Conservation (phyloP, 2,888 invertebrate genomes). For the Quadroppia sp. region DNA sequence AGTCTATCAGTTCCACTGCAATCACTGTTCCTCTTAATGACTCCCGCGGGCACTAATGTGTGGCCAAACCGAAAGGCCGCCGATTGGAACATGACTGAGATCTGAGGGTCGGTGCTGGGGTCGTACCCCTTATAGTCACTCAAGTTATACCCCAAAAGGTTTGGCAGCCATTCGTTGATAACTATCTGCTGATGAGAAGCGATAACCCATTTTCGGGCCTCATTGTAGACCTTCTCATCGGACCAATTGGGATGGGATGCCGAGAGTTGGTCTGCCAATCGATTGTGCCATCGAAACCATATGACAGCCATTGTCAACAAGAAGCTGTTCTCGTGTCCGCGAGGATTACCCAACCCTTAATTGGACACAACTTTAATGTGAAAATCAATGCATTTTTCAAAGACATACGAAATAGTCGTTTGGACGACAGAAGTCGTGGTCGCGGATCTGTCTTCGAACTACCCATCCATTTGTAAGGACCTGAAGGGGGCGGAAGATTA, state of each 20-base stretch:
- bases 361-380: not conserved
- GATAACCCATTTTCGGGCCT: conserved; percentile 60
- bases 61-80: conserved; percentile 63
- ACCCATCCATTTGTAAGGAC: conserved; percentile 52
- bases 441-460: not conserved
- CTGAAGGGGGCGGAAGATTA: conserved; percentile 59
- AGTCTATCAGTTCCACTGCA: conserved; percentile 20
- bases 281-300: conserved; percentile 60
- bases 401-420: conserved; percentile 59
- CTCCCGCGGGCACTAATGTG: conserved; percentile 60
- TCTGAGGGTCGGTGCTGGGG: conserved; percentile 59
- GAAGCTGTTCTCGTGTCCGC: conserved; percentile 60
- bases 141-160: conserved; percentile 53
- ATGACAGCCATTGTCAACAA: conserved; percentile 58
- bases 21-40: conserved; percentile 51
- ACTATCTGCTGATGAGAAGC: conserved; percentile 58
- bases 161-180: conserved; percentile 57
- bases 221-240: conserved; percentile 58
- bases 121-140: conserved; percentile 56
- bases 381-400: not conserved
- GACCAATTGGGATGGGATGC: conserved; percentile 53
- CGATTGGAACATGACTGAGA: conserved; percentile 61
- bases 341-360: conserved; percentile 58
- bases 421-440: conserved; percentile 56
- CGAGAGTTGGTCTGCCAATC: conserved; percentile 54